Evolutionary conservation across 1,140 invertebrate genomes (phyloP).

Genomic region (Drosophila lowei): DNA sequence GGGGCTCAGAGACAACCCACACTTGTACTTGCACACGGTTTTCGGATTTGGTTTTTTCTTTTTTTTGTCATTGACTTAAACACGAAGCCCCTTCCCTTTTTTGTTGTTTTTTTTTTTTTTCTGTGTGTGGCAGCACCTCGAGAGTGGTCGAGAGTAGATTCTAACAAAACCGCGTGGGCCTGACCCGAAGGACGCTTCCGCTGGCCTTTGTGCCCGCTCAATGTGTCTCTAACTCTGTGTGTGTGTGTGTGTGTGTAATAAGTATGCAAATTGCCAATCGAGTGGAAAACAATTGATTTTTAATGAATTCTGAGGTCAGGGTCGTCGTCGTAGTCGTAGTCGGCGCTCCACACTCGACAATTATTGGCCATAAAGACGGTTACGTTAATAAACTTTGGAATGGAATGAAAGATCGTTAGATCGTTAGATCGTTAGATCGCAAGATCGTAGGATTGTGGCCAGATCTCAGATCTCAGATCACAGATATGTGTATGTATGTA

Average conservation of each 20-base stretch:
- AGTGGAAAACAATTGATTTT: slow-evolving; percentile 56
- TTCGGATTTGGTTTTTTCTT: no score
- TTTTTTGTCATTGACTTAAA: no score
- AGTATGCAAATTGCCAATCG: slow-evolving; percentile 50
- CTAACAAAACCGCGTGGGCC: slow-evolving; percentile 39
- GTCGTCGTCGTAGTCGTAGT: neutral
- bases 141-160: slow-evolving; percentile 10
- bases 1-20: no score
- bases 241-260: slow-evolving; percentile 42
- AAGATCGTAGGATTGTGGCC: no score
- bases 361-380: slow-evolving; percentile 43
- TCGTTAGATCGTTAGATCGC: no score
- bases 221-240: slow-evolving; percentile 30
- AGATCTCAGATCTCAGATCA: no score
- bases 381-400: slow-evolving; percentile 29
- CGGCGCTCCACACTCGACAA: slow-evolving; percentile 22
- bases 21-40: no score
- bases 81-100: no score
- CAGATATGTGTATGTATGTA: no score
- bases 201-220: slow-evolving; percentile 12
- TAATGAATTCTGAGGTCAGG: slow-evolving; percentile 54
- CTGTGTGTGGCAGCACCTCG: no score
- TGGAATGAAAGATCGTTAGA: slow-evolving; percentile 18
- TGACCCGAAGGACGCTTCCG: slow-evolving; percentile 44
- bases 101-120: no score